Base-by-base conservation (phyloP, 2,113 vertebrate genomes). In the Arizona elegans region DNA sequence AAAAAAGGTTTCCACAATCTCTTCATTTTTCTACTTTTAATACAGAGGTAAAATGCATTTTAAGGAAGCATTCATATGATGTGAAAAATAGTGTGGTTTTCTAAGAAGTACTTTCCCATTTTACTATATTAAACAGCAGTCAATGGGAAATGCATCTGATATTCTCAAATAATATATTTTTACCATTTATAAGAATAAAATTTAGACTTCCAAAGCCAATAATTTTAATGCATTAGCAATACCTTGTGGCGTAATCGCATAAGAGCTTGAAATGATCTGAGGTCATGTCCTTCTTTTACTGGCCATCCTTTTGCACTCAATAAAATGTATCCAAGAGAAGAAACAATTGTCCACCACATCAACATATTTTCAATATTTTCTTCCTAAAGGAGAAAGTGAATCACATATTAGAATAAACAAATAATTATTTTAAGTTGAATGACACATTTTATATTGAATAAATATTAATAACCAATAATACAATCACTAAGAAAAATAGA, bases 191-290 rank as follows among this genome's bases (percentile, higher is more conserved):
- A 3, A 7, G 2, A 12, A 10, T 86, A 93, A 93, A 21, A 94
- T 19, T 15, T 3, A 0, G 6, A 95, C n/a, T 21, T 86, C 3
- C 86, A 92, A 91, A 94, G 2, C 0, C n/a, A 94, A 23, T 50
- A 92, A 7, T 91, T 33, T 43, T 29, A 88, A 3, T 94, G 75
- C 91, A 93, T 65, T 58, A 53, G 24, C 88, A 89, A 53, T 98
- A 98, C 98, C 98, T 98, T 98, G 94, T 98, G 98, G 8, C 98
- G 96, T 92, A 98, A 93, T 94, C 97, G 96, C 91, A 97, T 17
- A 54, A 97, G 91, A 24, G 97, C 96, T 3, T 96, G 97, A 62
- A 97, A 97, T 62, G 95, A 94, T 52, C 96, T 96, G 50, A 97
- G 95, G n/a, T 92, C 29, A 0, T 97, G 96, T 96, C 92, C 96